phyloP scores from a whole-genome alignment of 2,113 vertebrate genomes.

The Shinisaurus crocodilurus region DNA sequence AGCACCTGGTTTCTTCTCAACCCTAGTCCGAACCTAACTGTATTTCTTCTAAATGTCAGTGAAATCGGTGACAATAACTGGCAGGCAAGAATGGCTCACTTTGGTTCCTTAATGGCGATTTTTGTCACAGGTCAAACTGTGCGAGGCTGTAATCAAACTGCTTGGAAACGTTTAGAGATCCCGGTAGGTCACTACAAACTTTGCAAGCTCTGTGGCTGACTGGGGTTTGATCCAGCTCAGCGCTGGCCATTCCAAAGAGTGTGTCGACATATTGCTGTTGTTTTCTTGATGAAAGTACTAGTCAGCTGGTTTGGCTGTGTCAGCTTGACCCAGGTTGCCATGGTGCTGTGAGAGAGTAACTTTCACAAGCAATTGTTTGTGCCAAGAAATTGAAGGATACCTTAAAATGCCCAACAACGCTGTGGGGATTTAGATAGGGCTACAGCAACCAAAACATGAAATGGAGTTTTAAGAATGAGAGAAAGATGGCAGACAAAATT shows the following conservation, averaged over 20 bases:
- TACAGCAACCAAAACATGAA: no score
- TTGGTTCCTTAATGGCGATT: not conserved
- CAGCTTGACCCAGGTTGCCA: conserved; percentile 21
- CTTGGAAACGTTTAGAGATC: not conserved
- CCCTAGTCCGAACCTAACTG: not conserved
- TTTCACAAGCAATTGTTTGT: not conserved
- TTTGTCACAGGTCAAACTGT: not conserved
- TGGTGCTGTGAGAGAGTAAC: not conserved
- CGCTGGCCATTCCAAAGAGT: not conserved
- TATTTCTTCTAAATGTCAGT: not conserved
- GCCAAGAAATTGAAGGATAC: not conserved
- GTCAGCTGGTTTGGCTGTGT: conserved; percentile 4
- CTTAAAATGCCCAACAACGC: not conserved
- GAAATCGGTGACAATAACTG: not conserved
- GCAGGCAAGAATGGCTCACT: not conserved
- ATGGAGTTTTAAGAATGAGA: not conserved
- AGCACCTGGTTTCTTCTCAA: not conserved
- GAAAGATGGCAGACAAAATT: not conserved
- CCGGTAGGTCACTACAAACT: not conserved
- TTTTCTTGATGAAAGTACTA: not conserved
- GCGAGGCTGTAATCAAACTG: not conserved
- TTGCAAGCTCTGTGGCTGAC: not conserved
- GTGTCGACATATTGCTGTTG: not conserved
- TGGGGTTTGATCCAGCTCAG: not conserved
- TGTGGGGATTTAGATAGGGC: not conserved